Evolutionary conservation across 2,113 vertebrate species (phyloP), one percentile per base, ranked within the genome.

Genomic region (Rhabdomys dilectus): DNA sequence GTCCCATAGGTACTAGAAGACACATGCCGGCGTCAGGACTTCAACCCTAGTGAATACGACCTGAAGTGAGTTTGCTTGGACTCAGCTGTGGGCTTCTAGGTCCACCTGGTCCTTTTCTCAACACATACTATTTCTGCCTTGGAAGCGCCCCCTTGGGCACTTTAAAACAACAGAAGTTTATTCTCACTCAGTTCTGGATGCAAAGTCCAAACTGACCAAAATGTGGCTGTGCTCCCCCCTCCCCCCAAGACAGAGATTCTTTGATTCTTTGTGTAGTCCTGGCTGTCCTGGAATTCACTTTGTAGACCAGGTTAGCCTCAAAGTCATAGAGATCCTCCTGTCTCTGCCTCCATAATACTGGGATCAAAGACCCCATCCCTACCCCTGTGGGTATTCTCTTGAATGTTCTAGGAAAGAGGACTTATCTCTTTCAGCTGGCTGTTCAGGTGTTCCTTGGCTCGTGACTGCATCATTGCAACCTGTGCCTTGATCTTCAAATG

Each of bases 1-100:
- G 0, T 94, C 51, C 85, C 92, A 72, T 95, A 99, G 99, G 98
- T 99, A 89, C 98, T 99, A 96, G 99, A 99, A 97, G 99, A 99
- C 89, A 99, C 99, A 36, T 99, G 99, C 97, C 99, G 97, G 95
- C 99, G 99, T 90, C 99, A 99, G 80, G 99, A 99, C 42, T 99
- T 99, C 97, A 98, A 99, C 95, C 98, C 99, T 26, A 98, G 98
- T 34, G 99, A 99, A 15, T 99, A 99, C 87, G 99, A 99, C 73
- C 98, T 99, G 68, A 99, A 99, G 99, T 99, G 98, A 99, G 99
- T 99, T 75, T 24, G 58, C 70, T 29, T 3, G 12, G 62, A 36
- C 62, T 31, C 24, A 0, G 39, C 60, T 9, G 31, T 36, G 17
- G 39, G 68, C 17, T n/a, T 88, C 39, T 22, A 3, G n/a, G 13